Base-by-base conservation (phyloP, 2,888 invertebrate genomes). In the Volucella inanis region DNA sequence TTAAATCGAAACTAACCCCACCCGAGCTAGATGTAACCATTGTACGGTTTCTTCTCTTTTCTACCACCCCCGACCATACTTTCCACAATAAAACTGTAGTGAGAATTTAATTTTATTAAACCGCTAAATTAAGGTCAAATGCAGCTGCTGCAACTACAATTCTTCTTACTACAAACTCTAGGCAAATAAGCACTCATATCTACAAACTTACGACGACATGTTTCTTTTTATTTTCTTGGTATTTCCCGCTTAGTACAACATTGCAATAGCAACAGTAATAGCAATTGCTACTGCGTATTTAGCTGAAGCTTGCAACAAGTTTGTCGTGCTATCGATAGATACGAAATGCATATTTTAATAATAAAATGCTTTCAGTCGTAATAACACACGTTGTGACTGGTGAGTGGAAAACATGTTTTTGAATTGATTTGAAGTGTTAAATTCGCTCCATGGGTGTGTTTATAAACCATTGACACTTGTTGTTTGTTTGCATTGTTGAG, bases 61-160 rank as follows among this genome's bases (percentile, higher is more conserved):
- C 61, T 12, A 14, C 14, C 31, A 31, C 31, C 31, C 31, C 31
- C 6, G 31, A 3, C 12, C 15, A 14, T 64, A 39, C 31, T 15
- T 9, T 52, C 43, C 50, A n/a, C 14, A 43, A 39, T 41, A 49
- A 18, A 31, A 52, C 43, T 62, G 43, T 38, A 45, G 45, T 18
- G 18, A 55, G 49, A 67, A 49, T 72, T 77, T 52, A 67, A 47
- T 81, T 81, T 81, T 57, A 59, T 65, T 54, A 77, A 77, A 54
- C 49, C 10, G 50, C 47, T 70, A 55, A 64, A 71, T 76, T 77
- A 78, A 71, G 67, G 77, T 67, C 67, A 77, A 72, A 52, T 77
- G 68, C 77, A 77, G 54, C 72, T 67, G 72, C 77, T 83, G 54
- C 14, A 77, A 47, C 72, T 67, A 68, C 72, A 77, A 59, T 14